These are phyloP conservation scores for Perca fluviatilis DNA, from an alignment of 2,113 vertebrate species.

Conservation along the genomic window DNA sequence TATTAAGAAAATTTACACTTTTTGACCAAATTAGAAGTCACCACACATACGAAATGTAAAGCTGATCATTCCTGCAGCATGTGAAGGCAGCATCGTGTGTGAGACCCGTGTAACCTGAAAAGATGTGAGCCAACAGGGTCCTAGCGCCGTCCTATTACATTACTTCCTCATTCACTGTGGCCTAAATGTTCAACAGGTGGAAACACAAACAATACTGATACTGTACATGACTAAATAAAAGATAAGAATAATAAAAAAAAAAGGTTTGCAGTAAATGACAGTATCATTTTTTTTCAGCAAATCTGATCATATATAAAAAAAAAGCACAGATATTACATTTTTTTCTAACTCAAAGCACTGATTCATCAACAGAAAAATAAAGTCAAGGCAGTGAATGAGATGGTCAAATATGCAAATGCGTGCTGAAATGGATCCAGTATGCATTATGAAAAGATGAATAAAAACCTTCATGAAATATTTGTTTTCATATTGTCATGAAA, in stretches of 20 bases:
- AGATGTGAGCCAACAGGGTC: constrained; percentile 32
- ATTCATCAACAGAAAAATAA: background rate
- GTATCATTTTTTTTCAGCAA: background rate
- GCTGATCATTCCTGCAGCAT: background rate
- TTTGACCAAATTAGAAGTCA: background rate
- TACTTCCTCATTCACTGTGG: constrained; percentile 5
- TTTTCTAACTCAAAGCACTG: background rate
- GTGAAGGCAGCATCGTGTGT: constrained; percentile 48
- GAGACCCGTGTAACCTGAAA: background rate
- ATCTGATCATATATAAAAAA: background rate
- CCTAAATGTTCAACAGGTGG: constrained; percentile 61
- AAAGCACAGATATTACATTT: background rate
- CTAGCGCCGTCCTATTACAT: rapidly evolving
- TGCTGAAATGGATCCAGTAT: background rate
- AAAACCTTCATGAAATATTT: background rate
- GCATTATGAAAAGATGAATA: background rate
- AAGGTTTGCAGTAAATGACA: background rate
- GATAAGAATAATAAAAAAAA: background rate
- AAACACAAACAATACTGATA: constrained; percentile 7
- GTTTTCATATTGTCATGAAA: background rate
- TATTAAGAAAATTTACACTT: background rate
- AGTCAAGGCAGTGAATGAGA: background rate
- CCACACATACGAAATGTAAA: background rate
- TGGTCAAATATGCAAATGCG: background rate
- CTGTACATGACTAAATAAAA: background rate